A percentile compares a stretch with the other conserved stretches of the same genome.
Conservation (phyloP, 2,797 vertebrate genomes). For the Lacerta bilineata region DNA sequence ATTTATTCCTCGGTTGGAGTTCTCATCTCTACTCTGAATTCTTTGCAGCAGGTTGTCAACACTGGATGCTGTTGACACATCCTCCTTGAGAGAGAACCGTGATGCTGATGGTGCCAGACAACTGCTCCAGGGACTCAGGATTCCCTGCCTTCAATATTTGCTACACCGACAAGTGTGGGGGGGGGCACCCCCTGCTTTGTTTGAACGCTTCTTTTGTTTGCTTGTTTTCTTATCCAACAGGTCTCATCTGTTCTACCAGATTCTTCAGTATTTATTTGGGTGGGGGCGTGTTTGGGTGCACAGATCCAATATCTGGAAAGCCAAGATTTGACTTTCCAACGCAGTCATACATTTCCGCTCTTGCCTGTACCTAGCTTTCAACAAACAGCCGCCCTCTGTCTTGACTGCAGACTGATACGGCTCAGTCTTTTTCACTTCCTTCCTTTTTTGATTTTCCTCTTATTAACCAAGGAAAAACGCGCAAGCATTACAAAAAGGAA, state of each 20-base stretch:
- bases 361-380: neutral
- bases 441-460: no score
- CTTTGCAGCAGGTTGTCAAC: neutral
- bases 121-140: neutral
- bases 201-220: neutral
- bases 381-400: no score
- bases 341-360: neutral
- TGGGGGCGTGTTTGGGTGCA: neutral
- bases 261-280: neutral
- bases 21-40: neutral
- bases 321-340: neutral
- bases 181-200: neutral
- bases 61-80: neutral
- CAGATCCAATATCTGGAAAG: neutral
- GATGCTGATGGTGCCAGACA: neutral
- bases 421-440: no score
- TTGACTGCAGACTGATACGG: no score
- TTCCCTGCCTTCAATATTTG: slow-evolving; percentile 13
- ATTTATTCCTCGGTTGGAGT: neutral
- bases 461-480: no score
- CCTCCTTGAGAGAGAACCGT: neutral
- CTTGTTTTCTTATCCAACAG: slow-evolving; percentile 34
- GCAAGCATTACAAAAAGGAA: no score
- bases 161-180: neutral
- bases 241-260: slow-evolving; percentile 36